Evolutionary conservation across 2,888 invertebrate genomes (phyloP), one percentile per base, ranked within the genome.

Genomic region (Strigamia crassipes): DNA sequence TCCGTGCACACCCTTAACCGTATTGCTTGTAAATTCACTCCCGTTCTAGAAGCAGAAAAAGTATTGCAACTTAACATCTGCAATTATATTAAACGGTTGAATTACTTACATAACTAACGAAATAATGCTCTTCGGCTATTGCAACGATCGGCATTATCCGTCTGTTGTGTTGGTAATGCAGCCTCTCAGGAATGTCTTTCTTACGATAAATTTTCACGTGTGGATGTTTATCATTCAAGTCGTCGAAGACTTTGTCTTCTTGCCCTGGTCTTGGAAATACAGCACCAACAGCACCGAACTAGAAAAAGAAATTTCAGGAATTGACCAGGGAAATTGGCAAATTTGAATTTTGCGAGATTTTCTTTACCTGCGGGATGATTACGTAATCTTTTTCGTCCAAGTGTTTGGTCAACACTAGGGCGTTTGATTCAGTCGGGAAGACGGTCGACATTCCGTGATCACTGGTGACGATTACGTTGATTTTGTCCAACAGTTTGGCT

Each of bases 81-180:
- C n/a, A 5, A 61, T n/a, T 61, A 3, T 61, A 18, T 61, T 18
- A 15, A 61, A 42, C 10, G 15, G 15, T 15, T 15, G 13, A 6
- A 8, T 42, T 42, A 10, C 42, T 42, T 10, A 42, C 42, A 10
- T 42, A 42, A n/a, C 31, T 12, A 78, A 78, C 27, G 12, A n/a
- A 34, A 38, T 91, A 93, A 15, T 91, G 91, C 38, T 90, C 88
- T 84, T 92, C 90, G 0, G 93, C 92, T 38, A 92, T 88, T 0
- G 91, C 88, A 81, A 93, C 87, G 83, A 93, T 90, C 0, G 92
- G 91, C 34, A 91, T 90, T 13, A 91, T 89, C 79, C 93, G 87
- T 15, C 88, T 85, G 85, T 90, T 91, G 83, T 92, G 90, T 81
- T 89, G 89, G 84, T 91, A 92, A 86, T 92, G 91, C 90, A 91